Percentiles rank a stretch among this genome's conserved stretches.
Conservation (phyloP, 2,113 vertebrate species). For the Setophaga coronata region DNA sequence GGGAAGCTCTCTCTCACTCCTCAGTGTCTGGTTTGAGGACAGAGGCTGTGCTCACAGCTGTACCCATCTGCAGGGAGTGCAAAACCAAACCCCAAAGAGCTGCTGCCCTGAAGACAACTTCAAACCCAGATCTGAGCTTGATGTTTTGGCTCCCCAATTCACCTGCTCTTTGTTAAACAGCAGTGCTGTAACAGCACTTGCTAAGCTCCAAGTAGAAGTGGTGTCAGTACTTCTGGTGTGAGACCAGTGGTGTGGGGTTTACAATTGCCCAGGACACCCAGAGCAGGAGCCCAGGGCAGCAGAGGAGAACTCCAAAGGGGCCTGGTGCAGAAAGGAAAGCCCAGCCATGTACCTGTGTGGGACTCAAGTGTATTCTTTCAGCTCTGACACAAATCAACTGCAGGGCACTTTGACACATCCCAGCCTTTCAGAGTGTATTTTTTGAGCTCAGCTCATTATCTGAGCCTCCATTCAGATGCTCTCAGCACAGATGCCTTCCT, state of each 20-base stretch:
- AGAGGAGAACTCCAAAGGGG: not conserved
- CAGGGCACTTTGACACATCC: slow-evolving; percentile 51
- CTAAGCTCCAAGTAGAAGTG: not conserved
- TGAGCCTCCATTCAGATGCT: slow-evolving; percentile 63
- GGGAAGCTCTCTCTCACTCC: not conserved
- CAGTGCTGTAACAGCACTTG: not conserved
- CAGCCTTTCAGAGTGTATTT: slow-evolving; percentile 50
- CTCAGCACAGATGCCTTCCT: slow-evolving; percentile 73
- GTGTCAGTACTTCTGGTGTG: not conserved
- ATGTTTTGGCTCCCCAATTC: not conserved
- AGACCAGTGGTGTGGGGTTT: not conserved
- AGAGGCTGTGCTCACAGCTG: not conserved
- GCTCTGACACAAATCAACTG: slow-evolving; percentile 45
- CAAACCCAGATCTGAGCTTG: not conserved
- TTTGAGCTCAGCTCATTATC: slow-evolving; percentile 62
- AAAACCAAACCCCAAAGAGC: not conserved
- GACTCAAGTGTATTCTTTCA: not conserved
- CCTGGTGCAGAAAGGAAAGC: not conserved
- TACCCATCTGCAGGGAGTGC: not conserved
- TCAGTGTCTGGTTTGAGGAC: not conserved
- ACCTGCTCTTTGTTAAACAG: not conserved
- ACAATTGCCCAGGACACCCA: not conserved
- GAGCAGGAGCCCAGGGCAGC: not conserved
- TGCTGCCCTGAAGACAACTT: not conserved
- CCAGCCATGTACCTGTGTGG: not conserved